Conservation (phyloP, 2,797 vertebrate genomes). For the Halcyon smyrnensis region DNA sequence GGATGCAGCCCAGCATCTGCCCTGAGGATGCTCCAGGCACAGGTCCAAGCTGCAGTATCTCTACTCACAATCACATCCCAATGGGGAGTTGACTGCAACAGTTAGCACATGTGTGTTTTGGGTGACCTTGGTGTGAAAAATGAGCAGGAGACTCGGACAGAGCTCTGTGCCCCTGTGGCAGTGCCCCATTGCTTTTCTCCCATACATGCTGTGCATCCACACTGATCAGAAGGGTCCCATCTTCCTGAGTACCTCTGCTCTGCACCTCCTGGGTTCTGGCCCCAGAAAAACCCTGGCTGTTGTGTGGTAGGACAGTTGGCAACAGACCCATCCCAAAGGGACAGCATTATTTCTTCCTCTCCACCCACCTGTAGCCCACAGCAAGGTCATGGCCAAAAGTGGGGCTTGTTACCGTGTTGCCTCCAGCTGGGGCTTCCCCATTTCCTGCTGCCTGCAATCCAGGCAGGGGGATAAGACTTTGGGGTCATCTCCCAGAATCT, state of each 20-base stretch:
- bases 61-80: fast-evolving
- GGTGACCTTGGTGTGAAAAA: fast-evolving
- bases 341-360: background rate
- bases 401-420: background rate
- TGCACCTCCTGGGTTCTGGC: background rate
- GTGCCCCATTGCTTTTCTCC: background rate
- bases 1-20: background rate
- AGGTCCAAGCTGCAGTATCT: background rate
- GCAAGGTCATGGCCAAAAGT: background rate
- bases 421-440: background rate
- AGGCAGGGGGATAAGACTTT: background rate
- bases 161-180: fast-evolving
- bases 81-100: background rate
- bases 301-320: background rate
- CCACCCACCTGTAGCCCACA: no score
- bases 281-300: background rate
- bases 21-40: background rate
- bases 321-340: background rate
- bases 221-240: fast-evolving
- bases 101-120: fast-evolving
- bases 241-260: fast-evolving
- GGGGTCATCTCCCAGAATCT: background rate
- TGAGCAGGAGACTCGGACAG: fast-evolving
- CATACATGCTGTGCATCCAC: fast-evolving
- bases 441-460: background rate